Conservation (phyloP, 1,140 invertebrate genomes). For the Hypothenemus hampei region DNA sequence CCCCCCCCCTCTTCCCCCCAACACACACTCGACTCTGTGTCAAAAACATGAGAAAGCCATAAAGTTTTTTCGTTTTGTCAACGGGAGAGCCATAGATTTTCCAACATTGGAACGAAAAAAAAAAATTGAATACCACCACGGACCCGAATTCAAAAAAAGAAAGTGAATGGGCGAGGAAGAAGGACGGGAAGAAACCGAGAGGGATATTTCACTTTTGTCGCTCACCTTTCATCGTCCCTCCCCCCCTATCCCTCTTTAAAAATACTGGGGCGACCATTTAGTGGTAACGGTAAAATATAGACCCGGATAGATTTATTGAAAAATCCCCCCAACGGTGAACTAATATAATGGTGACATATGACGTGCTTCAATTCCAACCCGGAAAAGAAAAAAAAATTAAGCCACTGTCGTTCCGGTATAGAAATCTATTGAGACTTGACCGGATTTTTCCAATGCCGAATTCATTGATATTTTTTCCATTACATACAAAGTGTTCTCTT, state of each 20-base stretch:
- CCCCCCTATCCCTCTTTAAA: no score
- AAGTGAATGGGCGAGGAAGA: no score
- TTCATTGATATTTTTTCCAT: no score
- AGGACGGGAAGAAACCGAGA: constrained; percentile 16
- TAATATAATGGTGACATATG: constrained; percentile 35
- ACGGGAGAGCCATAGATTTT: constrained; percentile 6
- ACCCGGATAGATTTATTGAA: constrained; percentile 33
- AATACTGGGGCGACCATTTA: constrained; percentile 32
- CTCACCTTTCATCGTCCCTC: no score
- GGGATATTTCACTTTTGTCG: constrained; percentile 23
- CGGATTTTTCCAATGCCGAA: no score
- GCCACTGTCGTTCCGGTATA: constrained; percentile 29
- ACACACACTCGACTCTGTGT: no score
- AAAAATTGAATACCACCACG: no score
- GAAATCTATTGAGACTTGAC: constrained; percentile 32
- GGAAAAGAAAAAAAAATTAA: no score
- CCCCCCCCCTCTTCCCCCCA: no score
- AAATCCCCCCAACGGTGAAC: constrained; percentile 30
- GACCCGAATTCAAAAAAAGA: constrained; percentile 3
- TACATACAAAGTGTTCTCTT: no score
- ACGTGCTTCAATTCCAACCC: constrained; percentile 29
- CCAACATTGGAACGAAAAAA: no score
- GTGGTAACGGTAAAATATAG: constrained; percentile 33
- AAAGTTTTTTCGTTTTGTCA: no score
- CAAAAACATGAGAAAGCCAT: constrained; percentile 19